phyloP scores from a whole-genome alignment of 2,888 invertebrate species.

The Acheta domesticus region DNA sequence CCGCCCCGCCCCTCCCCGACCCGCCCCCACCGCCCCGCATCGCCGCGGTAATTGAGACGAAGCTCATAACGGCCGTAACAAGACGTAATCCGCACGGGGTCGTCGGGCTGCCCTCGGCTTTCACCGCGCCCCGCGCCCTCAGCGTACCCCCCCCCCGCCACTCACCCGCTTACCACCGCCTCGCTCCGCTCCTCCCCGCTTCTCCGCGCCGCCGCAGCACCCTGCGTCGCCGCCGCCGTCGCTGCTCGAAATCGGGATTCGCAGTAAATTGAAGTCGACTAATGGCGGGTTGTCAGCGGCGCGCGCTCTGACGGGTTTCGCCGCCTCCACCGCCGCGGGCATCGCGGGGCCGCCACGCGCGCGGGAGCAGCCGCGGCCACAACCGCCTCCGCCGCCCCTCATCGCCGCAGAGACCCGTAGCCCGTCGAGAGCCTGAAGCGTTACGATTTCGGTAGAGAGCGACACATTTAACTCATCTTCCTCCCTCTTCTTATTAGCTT shows the following conservation, averaged over 20 bases:
- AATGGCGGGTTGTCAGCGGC: not conserved
- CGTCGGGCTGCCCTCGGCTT: too few relatives aligned
- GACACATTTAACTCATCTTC: too few relatives aligned
- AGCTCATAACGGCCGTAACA: too few relatives aligned
- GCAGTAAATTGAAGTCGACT: slow-evolving; percentile 10
- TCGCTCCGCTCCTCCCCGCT: not conserved
- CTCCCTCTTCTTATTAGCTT: too few relatives aligned
- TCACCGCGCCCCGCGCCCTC: too few relatives aligned
- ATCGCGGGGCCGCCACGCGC: not conserved
- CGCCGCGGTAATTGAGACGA: too few relatives aligned
- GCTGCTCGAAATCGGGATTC: not conserved
- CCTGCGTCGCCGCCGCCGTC: not conserved
- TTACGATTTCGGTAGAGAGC: too few relatives aligned
- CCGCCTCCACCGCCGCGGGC: not conserved
- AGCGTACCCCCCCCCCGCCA: not conserved
- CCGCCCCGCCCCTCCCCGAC: too few relatives aligned
- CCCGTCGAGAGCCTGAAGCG: not conserved
- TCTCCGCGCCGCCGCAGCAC: not conserved
- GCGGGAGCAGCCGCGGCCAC: not conserved
- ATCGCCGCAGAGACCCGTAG: not conserved
- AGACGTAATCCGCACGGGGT: too few relatives aligned
- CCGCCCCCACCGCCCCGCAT: too few relatives aligned
- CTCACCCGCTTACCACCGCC: not conserved
- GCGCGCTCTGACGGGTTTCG: not conserved
- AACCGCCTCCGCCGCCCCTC: not conserved